Evolutionary conservation across 2,797 vertebrate species (phyloP), one percentile per base, ranked within the genome.

Genomic region (Melopsittacus undulatus): DNA sequence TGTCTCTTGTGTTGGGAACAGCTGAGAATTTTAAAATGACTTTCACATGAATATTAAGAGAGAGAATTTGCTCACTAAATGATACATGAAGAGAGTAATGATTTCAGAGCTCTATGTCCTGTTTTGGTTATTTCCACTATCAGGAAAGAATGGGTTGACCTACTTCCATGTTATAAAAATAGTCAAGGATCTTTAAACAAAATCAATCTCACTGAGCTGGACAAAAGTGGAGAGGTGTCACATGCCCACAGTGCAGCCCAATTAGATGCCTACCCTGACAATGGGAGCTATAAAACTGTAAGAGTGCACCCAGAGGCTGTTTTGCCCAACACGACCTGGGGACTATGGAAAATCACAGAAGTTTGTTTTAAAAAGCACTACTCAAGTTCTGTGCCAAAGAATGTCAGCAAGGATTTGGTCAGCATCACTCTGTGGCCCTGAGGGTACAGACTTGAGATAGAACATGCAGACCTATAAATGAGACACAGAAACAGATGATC

Each of bases 121-220:
- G 74, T 87, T 96, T 83, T 67, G 96, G 84, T 73, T 70, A n/a
- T 80, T 83, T 63, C 78, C 61, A 48, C 67, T 49, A 56, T 32
- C 56, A 70, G n/a, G 38, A 89, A 87, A 48, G 2, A 0, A 93
- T 52, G 46, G 16, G 68, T 7, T 93, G 91, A 89, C 94, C 89
- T 91, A 91, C 63, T 93, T 84, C 27, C 40, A n/a, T 52, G 56
- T 45, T 79, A 87, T 56, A 91, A 85, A 96, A 94, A 93, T 87
- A 96, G 82, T 30, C 56, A n/a, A 67, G 51, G 79, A 85, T 68
- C 91, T 95, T 89, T 70, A 85, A 84, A 78, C 36, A 83, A 77
- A 91, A 87, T 92, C 87, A 77, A 36, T 91, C 36, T 75, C 49
- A 40, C 7, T 68, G 79, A 85, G 32, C 21, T 34, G 36, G 70